Percentiles rank a stretch among this genome's conserved stretches.
phyloP scores from a whole-genome alignment of 2,113 vertebrate species.

The Colistium nudipinnis region DNA sequence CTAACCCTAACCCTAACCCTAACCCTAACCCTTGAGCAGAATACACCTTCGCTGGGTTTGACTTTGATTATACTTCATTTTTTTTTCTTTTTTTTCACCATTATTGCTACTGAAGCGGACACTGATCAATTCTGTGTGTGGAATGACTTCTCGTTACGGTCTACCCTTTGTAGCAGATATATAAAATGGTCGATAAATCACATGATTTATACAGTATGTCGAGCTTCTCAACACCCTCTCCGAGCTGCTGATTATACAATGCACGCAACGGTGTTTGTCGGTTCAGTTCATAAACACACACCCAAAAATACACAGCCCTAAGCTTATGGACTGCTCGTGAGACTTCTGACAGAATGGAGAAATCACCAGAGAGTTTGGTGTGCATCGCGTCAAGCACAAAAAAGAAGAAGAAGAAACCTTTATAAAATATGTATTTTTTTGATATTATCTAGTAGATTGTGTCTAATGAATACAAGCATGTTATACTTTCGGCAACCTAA shows the following conservation, averaged over 20 bases:
- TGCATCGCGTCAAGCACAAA: neutral
- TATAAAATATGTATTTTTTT: no score
- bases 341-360: neutral
- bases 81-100: no score
- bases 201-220: conserved; percentile 27
- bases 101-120: no score
- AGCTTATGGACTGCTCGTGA: neutral
- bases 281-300: conserved; percentile 29
- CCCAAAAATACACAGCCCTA: conserved; percentile 36
- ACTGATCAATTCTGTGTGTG: neutral
- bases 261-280: conserved; percentile 32
- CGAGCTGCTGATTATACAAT: conserved; percentile 20
- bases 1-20: neutral
- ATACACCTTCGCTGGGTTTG: neutral
- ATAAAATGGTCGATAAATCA: conserved; percentile 24
- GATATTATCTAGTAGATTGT: no score
- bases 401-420: no score
- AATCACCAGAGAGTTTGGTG: conserved; percentile 6
- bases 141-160: neutral
- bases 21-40: neutral
- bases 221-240: conserved; percentile 17
- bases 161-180: conserved; percentile 4
- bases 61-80: neutral
- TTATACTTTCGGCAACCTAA: neutral
- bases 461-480: neutral